A percentile compares a stretch with the other conserved stretches of the same genome.
These are phyloP conservation scores for Tetramorium simillimum DNA, from an alignment of 1,140 invertebrate genomes.

Conservation along the genomic window DNA sequence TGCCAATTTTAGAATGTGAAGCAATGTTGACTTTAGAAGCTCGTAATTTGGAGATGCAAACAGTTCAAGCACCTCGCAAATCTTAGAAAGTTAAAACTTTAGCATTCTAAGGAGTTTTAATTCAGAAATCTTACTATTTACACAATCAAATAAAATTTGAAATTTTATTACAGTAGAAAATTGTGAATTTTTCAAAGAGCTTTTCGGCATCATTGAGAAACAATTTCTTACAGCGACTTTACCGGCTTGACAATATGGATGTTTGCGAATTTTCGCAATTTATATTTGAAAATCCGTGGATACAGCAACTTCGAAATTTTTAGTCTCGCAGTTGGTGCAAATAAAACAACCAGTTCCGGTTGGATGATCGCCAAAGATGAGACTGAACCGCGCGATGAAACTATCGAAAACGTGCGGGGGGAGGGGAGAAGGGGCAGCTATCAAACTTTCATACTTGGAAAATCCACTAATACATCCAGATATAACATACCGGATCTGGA, in stretches of 20 bases:
- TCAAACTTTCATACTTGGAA: slow-evolving; percentile 48
- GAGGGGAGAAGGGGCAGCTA: not conserved
- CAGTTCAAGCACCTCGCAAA: not conserved
- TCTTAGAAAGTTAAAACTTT: slow-evolving; percentile 36
- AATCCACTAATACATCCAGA: slow-evolving; percentile 35
- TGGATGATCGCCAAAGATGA: slow-evolving; percentile 38
- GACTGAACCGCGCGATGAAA: slow-evolving; percentile 1
- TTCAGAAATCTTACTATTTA: slow-evolving; percentile 9
- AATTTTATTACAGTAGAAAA: slow-evolving; percentile 1
- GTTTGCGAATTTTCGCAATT: not conserved
- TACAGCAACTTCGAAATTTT: slow-evolving; percentile 34
- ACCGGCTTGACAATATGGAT: slow-evolving; percentile 3
- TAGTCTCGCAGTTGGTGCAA: slow-evolving; percentile 2
- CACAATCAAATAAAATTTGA: not conserved
- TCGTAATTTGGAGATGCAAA: not conserved
- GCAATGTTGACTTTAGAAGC: not conserved
- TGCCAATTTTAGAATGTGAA: slow-evolving; percentile 13
- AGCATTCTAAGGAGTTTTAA: not conserved
- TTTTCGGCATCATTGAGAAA: not conserved
- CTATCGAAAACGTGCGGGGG: slow-evolving; percentile 20
- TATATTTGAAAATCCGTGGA: not conserved
- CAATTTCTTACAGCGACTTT: not conserved
- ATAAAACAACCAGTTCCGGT: slow-evolving; percentile 33
- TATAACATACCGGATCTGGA: slow-evolving; percentile 8
- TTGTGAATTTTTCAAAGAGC: not conserved